Base-by-base conservation (phyloP, 2,888 invertebrate genomes). In the Brachyptera putata region DNA sequence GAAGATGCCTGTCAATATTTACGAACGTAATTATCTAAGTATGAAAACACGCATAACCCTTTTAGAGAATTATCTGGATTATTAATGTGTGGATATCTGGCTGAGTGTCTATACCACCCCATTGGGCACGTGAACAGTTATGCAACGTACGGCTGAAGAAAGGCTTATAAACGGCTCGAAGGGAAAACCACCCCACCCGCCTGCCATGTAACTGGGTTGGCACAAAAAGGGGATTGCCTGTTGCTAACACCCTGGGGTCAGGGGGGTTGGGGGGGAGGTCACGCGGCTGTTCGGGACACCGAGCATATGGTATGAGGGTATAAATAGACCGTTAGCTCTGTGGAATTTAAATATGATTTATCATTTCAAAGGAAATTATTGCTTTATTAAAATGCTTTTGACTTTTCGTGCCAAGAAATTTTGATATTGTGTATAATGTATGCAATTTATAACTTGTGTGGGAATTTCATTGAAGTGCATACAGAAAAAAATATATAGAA, bases 341-440 rank as follows among this genome's bases (percentile, higher is more conserved):
- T 21, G 46, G 46, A 46, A 46, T 46, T 46, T 46, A 46, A 46
- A 46, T 46, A 21, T 46, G 46, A 46, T 46, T 46, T 46, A 46
- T 22, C 14, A 41, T 41, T 3, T 18, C 16, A 41, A 41, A 18
- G 41, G 18, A 41, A 18, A 18, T 41, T 41, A 41, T 41, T 14
- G 41, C 41, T 41, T 3, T 18, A 41, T 18, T 41, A 30, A 7
- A 41, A 7, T 16, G 16, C 16, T 3, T 41, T 3, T 3, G n/a
- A n/a, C n/a, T n/a, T n/a, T n/a, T n/a, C n/a, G 41, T 41, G 41
- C 41, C 41, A 41, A 41, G 21, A 41, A 41, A 21, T 41, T 2
- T 41, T 41, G 16, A 7, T 18, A 41, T 41, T 41, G 11, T 41
- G 21, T 9, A 18, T 7, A 13, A 3, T 9, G 21, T n/a, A 16